Percentiles rank a stretch among this genome's conserved stretches.
These are phyloP conservation scores for Mustelus asterias DNA, from an alignment of 2,113 vertebrate species.

Conservation along the genomic window DNA sequence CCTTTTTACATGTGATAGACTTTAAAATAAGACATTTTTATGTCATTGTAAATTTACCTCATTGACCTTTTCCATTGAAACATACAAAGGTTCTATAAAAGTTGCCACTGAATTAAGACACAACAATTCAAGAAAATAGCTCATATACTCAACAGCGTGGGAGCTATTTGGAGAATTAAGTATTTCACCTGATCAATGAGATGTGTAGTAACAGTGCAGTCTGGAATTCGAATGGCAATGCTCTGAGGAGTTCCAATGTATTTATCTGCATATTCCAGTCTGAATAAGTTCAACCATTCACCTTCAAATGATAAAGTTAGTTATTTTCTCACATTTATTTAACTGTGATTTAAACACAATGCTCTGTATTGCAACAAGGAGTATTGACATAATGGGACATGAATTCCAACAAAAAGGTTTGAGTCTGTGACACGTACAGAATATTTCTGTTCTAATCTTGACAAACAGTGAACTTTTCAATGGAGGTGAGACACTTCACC, in stretches of 20 bases:
- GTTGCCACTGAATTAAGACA: background rate
- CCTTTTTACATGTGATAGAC: background rate
- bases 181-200: conserved; percentile 70
- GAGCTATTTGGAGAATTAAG: background rate
- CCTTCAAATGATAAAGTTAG: conserved; percentile 52
- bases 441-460: background rate
- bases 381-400: background rate
- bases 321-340: background rate
- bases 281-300: conserved; percentile 74
- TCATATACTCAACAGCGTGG: background rate
- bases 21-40: background rate
- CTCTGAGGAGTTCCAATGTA: conserved; percentile 77
- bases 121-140: background rate
- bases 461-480: background rate
- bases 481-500: background rate
- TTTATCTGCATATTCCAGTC: conserved; percentile 70
- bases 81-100: background rate
- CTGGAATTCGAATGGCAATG: conserved; percentile 74
- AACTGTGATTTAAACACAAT: background rate
- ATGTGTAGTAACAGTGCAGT: conserved; percentile 76
- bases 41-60: too few relatives aligned
- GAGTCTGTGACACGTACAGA: background rate
- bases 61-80: background rate
- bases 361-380: background rate
- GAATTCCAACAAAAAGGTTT: background rate